These are phyloP conservation scores for Phragmatobia fuliginosa DNA, from an alignment of 2,888 invertebrate species.

Conservation along the genomic window DNA sequence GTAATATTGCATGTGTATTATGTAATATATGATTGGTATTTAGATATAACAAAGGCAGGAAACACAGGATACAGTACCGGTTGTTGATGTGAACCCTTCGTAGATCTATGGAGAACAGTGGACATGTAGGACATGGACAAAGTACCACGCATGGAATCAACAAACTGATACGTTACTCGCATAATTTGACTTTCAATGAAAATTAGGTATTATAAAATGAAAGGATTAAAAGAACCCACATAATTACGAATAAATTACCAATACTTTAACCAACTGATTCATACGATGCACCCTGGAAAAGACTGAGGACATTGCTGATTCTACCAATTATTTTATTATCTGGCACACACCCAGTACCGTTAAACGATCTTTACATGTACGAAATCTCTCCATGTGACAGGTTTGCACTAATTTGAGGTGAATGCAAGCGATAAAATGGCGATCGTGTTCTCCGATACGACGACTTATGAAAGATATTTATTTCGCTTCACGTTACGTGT, in stretches of 20 bases:
- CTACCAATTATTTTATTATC: constrained; percentile 59
- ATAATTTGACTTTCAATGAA: constrained; percentile 25
- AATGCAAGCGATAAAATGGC: constrained; percentile 46
- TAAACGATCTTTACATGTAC: constrained; percentile 59
- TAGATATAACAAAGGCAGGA: background rate
- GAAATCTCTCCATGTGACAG: constrained; percentile 49
- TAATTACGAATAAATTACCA: constrained; percentile 34
- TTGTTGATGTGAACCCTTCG: no score
- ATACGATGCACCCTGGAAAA: constrained; percentile 34
- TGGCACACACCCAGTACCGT: constrained; percentile 71
- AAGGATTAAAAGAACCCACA: constrained; percentile 16
- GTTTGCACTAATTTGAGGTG: constrained; percentile 37
- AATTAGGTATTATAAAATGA: constrained; percentile 24
- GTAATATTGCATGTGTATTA: background rate
- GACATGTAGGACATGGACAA: no score
- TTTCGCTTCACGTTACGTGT: constrained; percentile 16
- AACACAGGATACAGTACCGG: no score
- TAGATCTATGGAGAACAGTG: no score
- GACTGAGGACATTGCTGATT: constrained; percentile 27
- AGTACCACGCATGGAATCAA: background rate
- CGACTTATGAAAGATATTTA: constrained; percentile 30
- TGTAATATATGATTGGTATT: background rate
- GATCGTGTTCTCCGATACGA: constrained; percentile 16
- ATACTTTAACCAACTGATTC: constrained; percentile 41
- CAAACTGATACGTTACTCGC: background rate